Evolutionary conservation across 2,797 vertebrate genomes (phyloP).

Genomic region (Spinus pinus): DNA sequence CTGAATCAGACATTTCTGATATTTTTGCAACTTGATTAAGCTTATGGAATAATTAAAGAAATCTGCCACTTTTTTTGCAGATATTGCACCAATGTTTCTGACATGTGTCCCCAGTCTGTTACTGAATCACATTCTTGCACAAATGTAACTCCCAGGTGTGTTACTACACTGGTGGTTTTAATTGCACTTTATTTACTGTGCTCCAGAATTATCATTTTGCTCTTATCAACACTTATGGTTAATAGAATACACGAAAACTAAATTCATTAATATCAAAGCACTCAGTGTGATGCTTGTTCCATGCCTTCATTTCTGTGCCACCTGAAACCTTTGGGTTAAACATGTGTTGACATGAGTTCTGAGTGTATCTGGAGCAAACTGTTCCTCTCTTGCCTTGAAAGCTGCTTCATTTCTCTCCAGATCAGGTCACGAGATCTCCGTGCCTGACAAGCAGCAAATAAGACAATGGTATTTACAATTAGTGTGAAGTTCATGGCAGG

Average conservation of each 20-base stretch:
- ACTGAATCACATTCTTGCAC: slow-evolving; percentile 26
- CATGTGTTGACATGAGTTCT: neutral
- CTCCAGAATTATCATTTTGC: slow-evolving; percentile 29
- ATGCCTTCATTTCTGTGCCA: neutral
- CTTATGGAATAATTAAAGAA: slow-evolving; percentile 23
- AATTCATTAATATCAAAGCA: slow-evolving; percentile 1
- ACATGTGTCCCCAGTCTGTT: neutral
- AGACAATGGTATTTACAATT: neutral
- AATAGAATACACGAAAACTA: slow-evolving; percentile 22
- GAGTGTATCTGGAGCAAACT: neutral
- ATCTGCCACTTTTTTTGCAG: slow-evolving; percentile 18
- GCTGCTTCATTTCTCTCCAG: neutral
- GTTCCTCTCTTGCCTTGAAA: neutral
- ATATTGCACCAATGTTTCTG: neutral
- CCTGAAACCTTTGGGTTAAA: neutral
- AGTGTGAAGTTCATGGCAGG: neutral
- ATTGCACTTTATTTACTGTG: slow-evolving; percentile 59
- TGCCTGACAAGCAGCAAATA: neutral
- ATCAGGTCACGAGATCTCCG: rapidly evolving
- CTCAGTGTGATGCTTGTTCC: neutral
- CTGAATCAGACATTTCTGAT: neutral
- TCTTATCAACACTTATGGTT: slow-evolving; percentile 48
- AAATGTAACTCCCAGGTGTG: slow-evolving; percentile 19
- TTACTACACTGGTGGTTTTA: neutral
- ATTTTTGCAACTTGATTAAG: neutral